Conservation (phyloP, 2,888 invertebrate species). For the Spilarctia lutea region DNA sequence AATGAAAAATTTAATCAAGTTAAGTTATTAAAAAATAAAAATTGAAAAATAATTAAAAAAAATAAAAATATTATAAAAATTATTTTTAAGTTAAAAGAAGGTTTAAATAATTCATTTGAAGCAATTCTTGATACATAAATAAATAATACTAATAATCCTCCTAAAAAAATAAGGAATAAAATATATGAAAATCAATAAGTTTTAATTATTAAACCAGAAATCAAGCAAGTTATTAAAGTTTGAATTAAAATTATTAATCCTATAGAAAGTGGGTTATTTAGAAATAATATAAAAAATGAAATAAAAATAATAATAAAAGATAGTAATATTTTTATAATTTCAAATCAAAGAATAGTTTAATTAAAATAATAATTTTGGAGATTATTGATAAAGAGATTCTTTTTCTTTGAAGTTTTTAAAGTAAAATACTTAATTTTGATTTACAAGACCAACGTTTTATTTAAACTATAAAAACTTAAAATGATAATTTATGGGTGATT, state of each 20-base stretch:
- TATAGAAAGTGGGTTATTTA: conserved; percentile 84
- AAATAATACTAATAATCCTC: conserved; percentile 89
- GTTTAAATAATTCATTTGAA: conserved; percentile 87
- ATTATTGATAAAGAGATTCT: conserved; percentile 87
- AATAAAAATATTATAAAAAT: conserved; percentile 46
- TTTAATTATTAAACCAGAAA: conserved; percentile 79
- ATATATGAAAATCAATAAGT: conserved; percentile 88
- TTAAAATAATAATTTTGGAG: conserved; percentile 90
- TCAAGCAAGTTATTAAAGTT: conserved; percentile 80
- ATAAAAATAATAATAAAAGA: conserved; percentile 70
- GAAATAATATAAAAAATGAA: conserved; percentile 63
- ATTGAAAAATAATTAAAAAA: conserved; percentile 50
- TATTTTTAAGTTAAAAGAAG: conserved; percentile 59
- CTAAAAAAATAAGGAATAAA: conserved; percentile 87
- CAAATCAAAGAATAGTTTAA: conserved; percentile 89
- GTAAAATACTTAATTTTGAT: conserved; percentile 85
- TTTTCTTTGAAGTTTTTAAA: conserved; percentile 88
- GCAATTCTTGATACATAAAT: conserved; percentile 88
- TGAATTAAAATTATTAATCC: conserved; percentile 84
- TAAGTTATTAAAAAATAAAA: conserved; percentile 60
- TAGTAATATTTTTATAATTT: conserved; percentile 71
- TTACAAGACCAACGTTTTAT: conserved; percentile 90
- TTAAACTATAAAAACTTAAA: conserved; percentile 88
- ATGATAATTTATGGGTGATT: conserved; percentile 80
- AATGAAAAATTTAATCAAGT: conserved; percentile 67